A percentile compares a stretch with the other conserved stretches of the same genome.
Evolutionary conservation across 2,113 vertebrate species (phyloP).

Genomic region (Pica pica): DNA sequence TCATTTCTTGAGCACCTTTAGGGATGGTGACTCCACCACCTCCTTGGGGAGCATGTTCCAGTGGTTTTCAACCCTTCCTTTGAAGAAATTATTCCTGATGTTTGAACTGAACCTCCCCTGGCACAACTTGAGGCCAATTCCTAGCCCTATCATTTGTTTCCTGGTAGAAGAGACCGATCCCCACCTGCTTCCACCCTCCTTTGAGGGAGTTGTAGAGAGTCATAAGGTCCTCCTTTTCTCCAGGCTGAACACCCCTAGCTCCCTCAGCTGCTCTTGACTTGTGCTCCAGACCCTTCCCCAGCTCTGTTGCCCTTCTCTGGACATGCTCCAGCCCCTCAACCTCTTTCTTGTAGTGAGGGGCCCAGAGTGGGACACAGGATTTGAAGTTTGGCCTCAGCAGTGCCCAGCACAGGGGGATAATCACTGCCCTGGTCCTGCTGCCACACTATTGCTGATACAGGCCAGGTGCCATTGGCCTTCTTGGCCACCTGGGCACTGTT

Average conservation of each 20-base stretch:
- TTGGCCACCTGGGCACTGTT: background rate
- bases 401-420: background rate
- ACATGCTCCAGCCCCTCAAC: accelerated
- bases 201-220: background rate
- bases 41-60: background rate
- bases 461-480: background rate
- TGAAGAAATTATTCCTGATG: background rate
- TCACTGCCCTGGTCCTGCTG: background rate
- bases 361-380: accelerated
- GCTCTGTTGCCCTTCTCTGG: background rate
- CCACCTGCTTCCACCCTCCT: background rate
- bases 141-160: background rate
- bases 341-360: accelerated
- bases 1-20: background rate
- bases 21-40: background rate
- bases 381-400: accelerated
- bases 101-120: background rate
- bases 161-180: background rate
- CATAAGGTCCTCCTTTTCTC: background rate
- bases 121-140: background rate
- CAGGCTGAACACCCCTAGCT: background rate
- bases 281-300: background rate
- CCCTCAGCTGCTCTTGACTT: background rate
- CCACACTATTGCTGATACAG: background rate
- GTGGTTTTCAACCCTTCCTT: background rate